phyloP scores from a whole-genome alignment of 2,888 invertebrate species.

The Eurytoma adleriae region DNA sequence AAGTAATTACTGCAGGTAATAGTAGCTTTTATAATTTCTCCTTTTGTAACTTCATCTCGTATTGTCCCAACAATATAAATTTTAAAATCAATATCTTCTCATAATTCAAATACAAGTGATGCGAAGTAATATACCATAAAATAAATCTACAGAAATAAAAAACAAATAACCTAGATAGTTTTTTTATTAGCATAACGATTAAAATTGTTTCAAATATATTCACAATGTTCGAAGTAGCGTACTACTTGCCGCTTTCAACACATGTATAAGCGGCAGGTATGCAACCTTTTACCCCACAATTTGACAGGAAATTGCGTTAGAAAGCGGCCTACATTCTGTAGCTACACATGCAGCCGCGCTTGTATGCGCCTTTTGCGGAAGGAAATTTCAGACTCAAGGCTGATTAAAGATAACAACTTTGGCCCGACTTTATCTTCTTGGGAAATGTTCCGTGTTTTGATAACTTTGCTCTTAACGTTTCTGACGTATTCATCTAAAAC shows the following conservation, averaged over 20 bases:
- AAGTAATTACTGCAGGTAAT: too few relatives aligned
- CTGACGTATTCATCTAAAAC: too few relatives aligned
- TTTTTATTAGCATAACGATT: too few relatives aligned
- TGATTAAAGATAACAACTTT: slow-evolving; percentile 35
- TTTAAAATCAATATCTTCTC: too few relatives aligned
- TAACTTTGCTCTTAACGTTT: background rate
- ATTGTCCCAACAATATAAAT: too few relatives aligned
- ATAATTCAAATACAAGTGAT: too few relatives aligned
- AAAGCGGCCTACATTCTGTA: background rate
- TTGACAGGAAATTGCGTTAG: slow-evolving; percentile 41
- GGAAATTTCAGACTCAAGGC: slow-evolving; percentile 22
- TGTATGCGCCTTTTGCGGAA: background rate
- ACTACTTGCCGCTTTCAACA: slow-evolving; percentile 43
- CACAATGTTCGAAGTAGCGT: background rate
- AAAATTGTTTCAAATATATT: background rate
- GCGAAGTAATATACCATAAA: background rate
- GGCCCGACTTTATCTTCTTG: background rate
- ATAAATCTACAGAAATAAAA: background rate
- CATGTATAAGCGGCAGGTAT: background rate
- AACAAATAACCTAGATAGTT: too few relatives aligned
- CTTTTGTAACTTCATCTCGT: too few relatives aligned
- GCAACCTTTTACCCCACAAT: slow-evolving; percentile 39
- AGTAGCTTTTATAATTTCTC: too few relatives aligned
- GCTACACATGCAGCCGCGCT: background rate
- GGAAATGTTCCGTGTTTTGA: slow-evolving; percentile 1